phyloP scores from a whole-genome alignment of 2,113 vertebrate genomes.

The Morone saxatilis region DNA sequence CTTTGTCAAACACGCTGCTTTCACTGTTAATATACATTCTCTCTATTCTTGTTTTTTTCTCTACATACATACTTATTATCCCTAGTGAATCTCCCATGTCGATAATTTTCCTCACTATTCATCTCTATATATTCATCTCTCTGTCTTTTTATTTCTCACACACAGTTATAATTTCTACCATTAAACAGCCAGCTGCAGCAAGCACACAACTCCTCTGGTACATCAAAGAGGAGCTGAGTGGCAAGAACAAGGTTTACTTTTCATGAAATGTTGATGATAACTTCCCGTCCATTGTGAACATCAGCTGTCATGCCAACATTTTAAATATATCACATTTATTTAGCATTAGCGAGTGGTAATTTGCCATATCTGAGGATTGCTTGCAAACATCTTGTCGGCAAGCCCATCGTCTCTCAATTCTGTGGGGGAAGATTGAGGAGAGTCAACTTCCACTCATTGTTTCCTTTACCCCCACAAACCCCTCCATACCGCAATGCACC shows the following conservation, averaged over 20 bases:
- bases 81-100: constrained; percentile 2
- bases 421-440: constrained; percentile 46
- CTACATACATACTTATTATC: constrained; percentile 21
- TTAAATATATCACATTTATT: constrained; percentile 68
- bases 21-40: constrained; percentile 24
- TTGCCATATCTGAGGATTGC: constrained; percentile 66
- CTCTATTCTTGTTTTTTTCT: constrained; percentile 19
- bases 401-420: constrained; percentile 33
- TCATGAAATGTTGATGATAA: constrained; percentile 46
- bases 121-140: constrained; percentile 39
- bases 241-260: constrained; percentile 64
- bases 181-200: constrained; percentile 56
- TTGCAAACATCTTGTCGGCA: constrained; percentile 68
- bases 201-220: constrained; percentile 40
- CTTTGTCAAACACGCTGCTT: constrained; percentile 25
- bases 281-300: constrained; percentile 32
- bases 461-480: constrained; percentile 43
- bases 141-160: constrained; percentile 35
- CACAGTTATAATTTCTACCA: constrained; percentile 37
- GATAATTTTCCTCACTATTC: constrained; percentile 16
- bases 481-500: constrained; percentile 22
- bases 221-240: constrained; percentile 58
- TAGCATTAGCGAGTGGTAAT: constrained; percentile 67
- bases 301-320: constrained; percentile 53
- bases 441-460: constrained; percentile 70